phyloP scores from a whole-genome alignment of 2,113 vertebrate species.

The Mustelus asterias region DNA sequence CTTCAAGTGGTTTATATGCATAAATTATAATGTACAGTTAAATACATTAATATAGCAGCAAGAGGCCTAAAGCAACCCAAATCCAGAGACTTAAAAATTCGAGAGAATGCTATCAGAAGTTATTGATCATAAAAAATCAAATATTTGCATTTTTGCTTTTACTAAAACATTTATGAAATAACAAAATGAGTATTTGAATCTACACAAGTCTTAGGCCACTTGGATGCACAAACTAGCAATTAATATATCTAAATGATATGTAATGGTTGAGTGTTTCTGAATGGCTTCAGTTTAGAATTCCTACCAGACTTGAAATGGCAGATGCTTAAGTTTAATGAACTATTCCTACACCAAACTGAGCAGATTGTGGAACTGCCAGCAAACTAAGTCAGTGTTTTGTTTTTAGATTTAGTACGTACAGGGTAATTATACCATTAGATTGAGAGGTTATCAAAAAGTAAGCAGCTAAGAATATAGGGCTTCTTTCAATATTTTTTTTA shows the following conservation, averaged over 20 bases:
- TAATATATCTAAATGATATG: neutral
- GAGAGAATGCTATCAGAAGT: neutral
- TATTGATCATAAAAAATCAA: neutral
- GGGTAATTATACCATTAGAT: neutral
- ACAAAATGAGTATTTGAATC: neutral
- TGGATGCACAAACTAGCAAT: neutral
- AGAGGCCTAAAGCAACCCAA: neutral
- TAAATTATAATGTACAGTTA: neutral
- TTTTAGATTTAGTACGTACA: neutral
- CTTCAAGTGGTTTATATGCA: neutral
- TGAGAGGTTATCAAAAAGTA: neutral
- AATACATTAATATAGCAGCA: neutral
- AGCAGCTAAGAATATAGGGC: neutral
- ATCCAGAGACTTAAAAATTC: neutral
- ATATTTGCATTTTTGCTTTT: neutral
- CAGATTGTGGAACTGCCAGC: neutral
- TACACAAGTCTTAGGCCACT: neutral
- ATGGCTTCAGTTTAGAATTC: neutral
- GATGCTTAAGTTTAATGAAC: neutral
- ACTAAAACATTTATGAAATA: neutral
- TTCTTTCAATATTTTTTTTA: conserved; percentile 45
- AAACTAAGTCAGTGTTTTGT: neutral
- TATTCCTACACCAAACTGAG: neutral
- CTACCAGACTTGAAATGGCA: neutral
- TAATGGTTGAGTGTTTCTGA: neutral